Percentiles rank a stretch among this genome's conserved stretches.
These are phyloP conservation scores for Mormyrops boulengeri DNA, from an alignment of 2,797 vertebrate species.

Conservation along the genomic window DNA sequence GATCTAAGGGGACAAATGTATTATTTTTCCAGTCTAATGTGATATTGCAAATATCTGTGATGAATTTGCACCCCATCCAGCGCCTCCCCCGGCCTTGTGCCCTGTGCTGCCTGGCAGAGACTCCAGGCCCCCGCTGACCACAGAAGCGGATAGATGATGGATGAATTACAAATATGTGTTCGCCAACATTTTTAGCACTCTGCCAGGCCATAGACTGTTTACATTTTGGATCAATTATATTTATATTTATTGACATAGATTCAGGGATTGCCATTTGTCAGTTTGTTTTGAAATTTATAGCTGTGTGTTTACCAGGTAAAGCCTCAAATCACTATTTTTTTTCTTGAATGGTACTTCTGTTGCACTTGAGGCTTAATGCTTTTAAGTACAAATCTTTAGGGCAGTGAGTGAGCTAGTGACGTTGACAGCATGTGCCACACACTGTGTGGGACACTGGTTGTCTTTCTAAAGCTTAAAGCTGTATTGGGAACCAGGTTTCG, in stretches of 20 bases:
- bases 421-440: background rate
- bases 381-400: background rate
- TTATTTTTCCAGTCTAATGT: background rate
- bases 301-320: background rate
- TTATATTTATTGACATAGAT: background rate
- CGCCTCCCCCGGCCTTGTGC: background rate
- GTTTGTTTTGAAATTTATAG: background rate
- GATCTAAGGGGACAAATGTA: background rate
- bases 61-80: background rate
- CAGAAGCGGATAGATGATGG: background rate
- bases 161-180: background rate
- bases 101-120: background rate
- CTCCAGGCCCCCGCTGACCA: background rate
- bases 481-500: background rate
- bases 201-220: background rate
- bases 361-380: background rate
- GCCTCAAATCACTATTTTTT: background rate
- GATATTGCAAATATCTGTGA: background rate
- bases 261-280: background rate
- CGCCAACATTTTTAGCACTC: background rate
- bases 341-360: background rate
- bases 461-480: background rate
- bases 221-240: background rate
- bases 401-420: background rate
- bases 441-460: background rate